Conservation (phyloP, 2,113 vertebrate species). For the Tringa solitaria region DNA sequence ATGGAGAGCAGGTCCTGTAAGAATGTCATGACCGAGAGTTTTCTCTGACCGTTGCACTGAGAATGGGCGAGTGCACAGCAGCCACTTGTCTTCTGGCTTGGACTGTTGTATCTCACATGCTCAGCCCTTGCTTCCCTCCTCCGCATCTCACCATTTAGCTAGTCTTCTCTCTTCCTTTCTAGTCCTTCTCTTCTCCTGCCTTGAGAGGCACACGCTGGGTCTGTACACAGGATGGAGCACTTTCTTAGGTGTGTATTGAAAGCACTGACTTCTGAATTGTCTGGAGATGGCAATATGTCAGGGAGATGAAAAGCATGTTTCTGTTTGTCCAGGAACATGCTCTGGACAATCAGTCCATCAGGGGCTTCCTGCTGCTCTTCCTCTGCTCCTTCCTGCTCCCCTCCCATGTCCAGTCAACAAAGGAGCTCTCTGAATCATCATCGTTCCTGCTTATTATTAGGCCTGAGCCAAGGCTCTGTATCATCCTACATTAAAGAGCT, state of each 20-base stretch:
- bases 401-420: not conserved
- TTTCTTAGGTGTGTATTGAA: not conserved
- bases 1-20: not conserved
- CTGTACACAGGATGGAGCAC: not conserved
- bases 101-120: not conserved
- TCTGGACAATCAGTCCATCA: not conserved
- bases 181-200: too few species aligned
- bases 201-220: not conserved
- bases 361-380: not conserved
- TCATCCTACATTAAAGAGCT: not conserved
- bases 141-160: not conserved
- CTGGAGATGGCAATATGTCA: rapidly evolving
- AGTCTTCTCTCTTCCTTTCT: not conserved
- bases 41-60: not conserved
- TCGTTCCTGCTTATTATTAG: not conserved
- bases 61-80: not conserved
- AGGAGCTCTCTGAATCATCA: not conserved
- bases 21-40: not conserved
- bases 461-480: not conserved
- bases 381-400: not conserved
- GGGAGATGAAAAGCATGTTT: not conserved
- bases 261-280: not conserved
- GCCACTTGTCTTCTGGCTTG: not conserved
- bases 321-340: not conserved
- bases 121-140: not conserved